A percentile compares a stretch with the other conserved stretches of the same genome.
Evolutionary conservation across 2,888 invertebrate species (phyloP).

Genomic region (Gymnocheta viridis): DNA sequence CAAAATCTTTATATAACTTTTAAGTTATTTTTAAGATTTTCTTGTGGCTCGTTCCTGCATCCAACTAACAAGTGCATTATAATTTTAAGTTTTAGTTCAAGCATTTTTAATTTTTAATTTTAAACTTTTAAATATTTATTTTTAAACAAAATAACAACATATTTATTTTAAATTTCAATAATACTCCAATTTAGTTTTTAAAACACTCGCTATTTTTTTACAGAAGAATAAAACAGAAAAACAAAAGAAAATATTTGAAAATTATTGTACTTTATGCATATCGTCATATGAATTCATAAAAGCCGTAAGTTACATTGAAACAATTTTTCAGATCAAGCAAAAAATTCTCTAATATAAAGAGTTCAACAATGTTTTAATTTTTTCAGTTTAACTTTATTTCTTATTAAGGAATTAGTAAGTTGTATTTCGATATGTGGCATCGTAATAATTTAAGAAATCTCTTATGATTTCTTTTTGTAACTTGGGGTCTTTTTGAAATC

Average conservation of each 20-base stretch:
- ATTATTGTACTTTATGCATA: too few species aligned
- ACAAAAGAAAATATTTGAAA: constrained; percentile 6
- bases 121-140: not conserved
- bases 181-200: not conserved
- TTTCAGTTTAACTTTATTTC: too few species aligned
- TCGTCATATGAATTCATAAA: too few species aligned
- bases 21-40: not conserved
- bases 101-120: not conserved
- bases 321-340: too few species aligned
- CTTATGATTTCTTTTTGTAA: too few species aligned
- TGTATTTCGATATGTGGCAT: too few species aligned
- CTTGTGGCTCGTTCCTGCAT: not conserved
- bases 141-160: not conserved
- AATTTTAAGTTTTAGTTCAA: constrained; percentile 26
- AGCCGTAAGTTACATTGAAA: too few species aligned
- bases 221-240: not conserved
- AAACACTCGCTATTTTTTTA: constrained; percentile 11
- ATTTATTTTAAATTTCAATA: not conserved
- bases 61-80: constrained; percentile 43
- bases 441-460: too few species aligned
- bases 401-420: too few species aligned
- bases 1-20: not conserved
- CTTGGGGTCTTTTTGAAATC: too few species aligned
- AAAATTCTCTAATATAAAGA: too few species aligned
- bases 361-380: too few species aligned